Conservation (phyloP, 2,113 vertebrate genomes). For the Polyodon spathula region DNA sequence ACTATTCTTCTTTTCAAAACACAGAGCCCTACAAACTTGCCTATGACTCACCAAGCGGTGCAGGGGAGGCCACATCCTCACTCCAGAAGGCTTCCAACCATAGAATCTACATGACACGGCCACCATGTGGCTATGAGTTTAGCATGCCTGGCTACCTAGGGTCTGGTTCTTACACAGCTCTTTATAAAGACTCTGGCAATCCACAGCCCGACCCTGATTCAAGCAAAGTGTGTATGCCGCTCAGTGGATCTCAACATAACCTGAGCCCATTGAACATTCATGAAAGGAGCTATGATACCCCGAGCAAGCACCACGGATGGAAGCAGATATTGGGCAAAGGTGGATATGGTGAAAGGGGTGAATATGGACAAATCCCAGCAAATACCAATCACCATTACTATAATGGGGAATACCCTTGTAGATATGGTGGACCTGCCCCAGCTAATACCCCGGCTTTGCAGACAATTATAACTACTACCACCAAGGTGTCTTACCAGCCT, state of each 20-base stretch:
- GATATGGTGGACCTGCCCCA: slow-evolving; percentile 52
- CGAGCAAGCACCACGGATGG: slow-evolving; percentile 54
- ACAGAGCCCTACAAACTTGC: slow-evolving; percentile 58
- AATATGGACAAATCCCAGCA: slow-evolving; percentile 43
- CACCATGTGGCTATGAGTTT: slow-evolving; percentile 69
- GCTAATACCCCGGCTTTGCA: slow-evolving; percentile 64
- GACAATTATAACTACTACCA: slow-evolving; percentile 90
- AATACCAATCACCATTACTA: slow-evolving; percentile 52
- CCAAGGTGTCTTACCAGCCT: slow-evolving; percentile 89
- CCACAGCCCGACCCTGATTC: slow-evolving; percentile 44
- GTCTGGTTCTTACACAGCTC: slow-evolving; percentile 49
- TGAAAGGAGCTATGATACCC: slow-evolving; percentile 51
- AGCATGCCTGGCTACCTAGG: slow-evolving; percentile 57
- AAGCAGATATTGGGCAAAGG: slow-evolving; percentile 63
- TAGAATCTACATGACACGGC: slow-evolving; percentile 61
- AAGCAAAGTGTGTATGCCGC: slow-evolving; percentile 42
- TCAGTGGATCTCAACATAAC: slow-evolving; percentile 52
- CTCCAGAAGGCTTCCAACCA: slow-evolving; percentile 69
- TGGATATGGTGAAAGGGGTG: slow-evolving; percentile 47
- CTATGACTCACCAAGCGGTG: slow-evolving; percentile 54
- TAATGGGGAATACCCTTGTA: slow-evolving; percentile 66
- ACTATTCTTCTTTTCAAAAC: slow-evolving; percentile 62
- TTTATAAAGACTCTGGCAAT: slow-evolving; percentile 52
- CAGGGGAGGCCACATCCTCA: slow-evolving; percentile 48
- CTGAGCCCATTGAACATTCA: slow-evolving; percentile 41